phyloP scores from a whole-genome alignment of 2,797 vertebrate genomes.

The Pseudomugil gertrudae region DNA sequence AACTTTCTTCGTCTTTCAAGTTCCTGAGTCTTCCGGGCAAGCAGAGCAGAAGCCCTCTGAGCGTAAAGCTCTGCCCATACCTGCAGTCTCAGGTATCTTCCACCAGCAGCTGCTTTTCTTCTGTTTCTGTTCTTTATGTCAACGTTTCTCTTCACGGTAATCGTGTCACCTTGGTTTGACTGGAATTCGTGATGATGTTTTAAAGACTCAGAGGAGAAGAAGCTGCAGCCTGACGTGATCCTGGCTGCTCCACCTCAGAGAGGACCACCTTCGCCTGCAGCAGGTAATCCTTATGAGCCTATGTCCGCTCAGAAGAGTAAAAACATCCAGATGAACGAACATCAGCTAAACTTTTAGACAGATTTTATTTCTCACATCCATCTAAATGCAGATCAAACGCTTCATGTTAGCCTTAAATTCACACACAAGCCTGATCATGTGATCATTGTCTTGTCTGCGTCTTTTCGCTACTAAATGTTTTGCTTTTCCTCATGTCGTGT shows the following conservation, averaged over 20 bases:
- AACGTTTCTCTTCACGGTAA: conserved; percentile 16
- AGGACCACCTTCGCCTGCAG: conserved; percentile 42
- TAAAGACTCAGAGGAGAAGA: conserved; percentile 75
- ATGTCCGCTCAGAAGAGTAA: conserved; percentile 9
- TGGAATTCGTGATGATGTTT: conserved; percentile 61
- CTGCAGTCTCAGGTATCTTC: conserved; percentile 65
- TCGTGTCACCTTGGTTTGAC: conserved; percentile 11
- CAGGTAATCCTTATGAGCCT: conserved; percentile 70
- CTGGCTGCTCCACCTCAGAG: background rate
- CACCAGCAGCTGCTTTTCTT: conserved; percentile 7
- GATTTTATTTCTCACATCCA: too few species aligned
- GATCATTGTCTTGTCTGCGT: conserved; percentile 6
- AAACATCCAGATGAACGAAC: background rate
- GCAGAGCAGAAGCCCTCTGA: conserved; percentile 56
- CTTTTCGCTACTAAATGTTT: conserved; percentile 30
- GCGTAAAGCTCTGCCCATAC: conserved; percentile 38
- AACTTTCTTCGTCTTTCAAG: conserved; percentile 75
- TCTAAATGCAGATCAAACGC: too few species aligned
- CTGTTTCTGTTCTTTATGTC: background rate
- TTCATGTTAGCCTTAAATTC: too few species aligned
- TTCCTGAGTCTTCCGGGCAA: conserved; percentile 61
- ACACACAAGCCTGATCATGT: conserved; percentile 2
- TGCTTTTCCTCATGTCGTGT: conserved; percentile 22
- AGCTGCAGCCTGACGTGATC: conserved; percentile 17
- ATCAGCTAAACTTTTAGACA: background rate